phyloP scores from a whole-genome alignment of 37 sponge, comb jelly and placozoan species.

The Haliclona indistincta region DNA sequence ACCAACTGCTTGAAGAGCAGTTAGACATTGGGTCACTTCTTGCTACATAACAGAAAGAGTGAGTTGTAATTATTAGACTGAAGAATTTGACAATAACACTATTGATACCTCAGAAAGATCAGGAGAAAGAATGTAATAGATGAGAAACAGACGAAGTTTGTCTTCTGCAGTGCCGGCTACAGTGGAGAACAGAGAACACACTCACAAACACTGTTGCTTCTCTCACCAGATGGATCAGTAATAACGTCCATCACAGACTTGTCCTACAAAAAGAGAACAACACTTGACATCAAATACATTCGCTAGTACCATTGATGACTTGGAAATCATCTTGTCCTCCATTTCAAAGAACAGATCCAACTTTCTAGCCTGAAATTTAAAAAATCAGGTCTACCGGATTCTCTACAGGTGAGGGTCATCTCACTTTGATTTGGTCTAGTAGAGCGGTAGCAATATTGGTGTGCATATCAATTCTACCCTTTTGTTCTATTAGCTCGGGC shows the following conservation, averaged over 20 bases:
- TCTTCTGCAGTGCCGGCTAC: constrained; percentile 84
- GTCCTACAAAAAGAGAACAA: constrained; percentile 47
- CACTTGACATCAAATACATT: background rate
- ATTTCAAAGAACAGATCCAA: constrained; percentile 94
- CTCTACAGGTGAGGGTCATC: background rate
- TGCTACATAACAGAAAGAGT: constrained; percentile 31
- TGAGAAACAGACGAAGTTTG: constrained; percentile 92
- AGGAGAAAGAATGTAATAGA: constrained; percentile 82
- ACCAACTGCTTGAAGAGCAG: constrained; percentile 67
- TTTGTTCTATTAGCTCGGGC: constrained; percentile 94
- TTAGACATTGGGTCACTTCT: constrained; percentile 50
- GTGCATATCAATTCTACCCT: constrained; percentile 97
- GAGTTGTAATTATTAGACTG: background rate
- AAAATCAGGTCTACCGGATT: background rate
- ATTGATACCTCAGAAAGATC: constrained; percentile 68
- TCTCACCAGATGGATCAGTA: constrained; percentile 57
- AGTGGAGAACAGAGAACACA: background rate
- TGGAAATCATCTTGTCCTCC: constrained; percentile 95
- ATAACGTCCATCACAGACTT: constrained; percentile 75
- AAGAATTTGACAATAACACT: background rate
- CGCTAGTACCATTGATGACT: constrained; percentile 86
- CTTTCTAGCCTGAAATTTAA: constrained; percentile 67
- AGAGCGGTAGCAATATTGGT: constrained; percentile 97
- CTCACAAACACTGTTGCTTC: background rate
- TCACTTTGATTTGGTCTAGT: constrained; percentile 89